A percentile compares a stretch with the other conserved stretches of the same genome.
These are phyloP conservation scores for Psammodynastes pulverulentus DNA, from an alignment of 2,113 vertebrate genomes.

Conservation along the genomic window DNA sequence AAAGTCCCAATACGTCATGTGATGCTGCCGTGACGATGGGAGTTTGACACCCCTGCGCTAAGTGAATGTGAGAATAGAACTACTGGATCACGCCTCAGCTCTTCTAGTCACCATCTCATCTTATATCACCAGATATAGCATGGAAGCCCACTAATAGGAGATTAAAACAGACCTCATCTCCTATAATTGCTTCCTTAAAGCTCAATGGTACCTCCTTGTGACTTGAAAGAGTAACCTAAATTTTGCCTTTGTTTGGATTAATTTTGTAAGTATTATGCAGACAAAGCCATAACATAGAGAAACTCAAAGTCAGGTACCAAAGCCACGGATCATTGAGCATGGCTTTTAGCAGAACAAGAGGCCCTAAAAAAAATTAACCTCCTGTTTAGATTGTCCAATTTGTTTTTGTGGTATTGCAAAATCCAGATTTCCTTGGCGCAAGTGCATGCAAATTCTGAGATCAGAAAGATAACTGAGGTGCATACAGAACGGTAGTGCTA, in stretches of 20 bases:
- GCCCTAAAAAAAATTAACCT: neutral
- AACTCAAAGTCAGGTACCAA: neutral
- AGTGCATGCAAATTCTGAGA: neutral
- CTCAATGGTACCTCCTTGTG: neutral
- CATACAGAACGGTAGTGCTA: neutral
- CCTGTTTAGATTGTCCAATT: neutral
- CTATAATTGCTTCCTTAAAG: neutral
- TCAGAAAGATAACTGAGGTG: neutral
- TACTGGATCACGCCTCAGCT: neutral
- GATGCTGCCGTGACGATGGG: too few relatives aligned
- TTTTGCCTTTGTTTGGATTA: neutral
- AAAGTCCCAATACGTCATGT: too few relatives aligned
- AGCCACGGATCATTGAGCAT: neutral
- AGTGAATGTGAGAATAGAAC: neutral
- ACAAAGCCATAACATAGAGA: neutral
- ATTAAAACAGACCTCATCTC: neutral
- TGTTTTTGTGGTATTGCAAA: neutral
- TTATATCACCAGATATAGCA: neutral
- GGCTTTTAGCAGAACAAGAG: neutral
- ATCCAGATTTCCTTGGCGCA: neutral
- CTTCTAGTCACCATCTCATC: neutral
- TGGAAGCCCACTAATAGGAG: neutral
- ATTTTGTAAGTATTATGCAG: neutral
- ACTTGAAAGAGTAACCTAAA: neutral
- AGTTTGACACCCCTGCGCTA: too few relatives aligned